A percentile compares a stretch with the other conserved stretches of the same genome.
phyloP scores from a whole-genome alignment of 1,140 invertebrate species.

The Caenorhabditis remanei region DNA sequence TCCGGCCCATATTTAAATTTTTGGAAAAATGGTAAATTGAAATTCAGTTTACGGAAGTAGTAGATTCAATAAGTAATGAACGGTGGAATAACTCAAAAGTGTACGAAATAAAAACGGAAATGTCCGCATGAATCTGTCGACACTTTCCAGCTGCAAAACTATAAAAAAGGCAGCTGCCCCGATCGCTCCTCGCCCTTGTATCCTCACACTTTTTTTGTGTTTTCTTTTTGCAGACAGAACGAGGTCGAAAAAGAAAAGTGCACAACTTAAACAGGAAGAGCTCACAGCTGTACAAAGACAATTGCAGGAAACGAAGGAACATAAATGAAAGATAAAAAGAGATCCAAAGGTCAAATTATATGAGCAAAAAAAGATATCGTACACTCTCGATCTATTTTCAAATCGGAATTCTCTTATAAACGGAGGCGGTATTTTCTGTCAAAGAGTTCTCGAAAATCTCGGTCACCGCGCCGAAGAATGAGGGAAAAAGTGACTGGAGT shows the following conservation, averaged over 20 bases:
- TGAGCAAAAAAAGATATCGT: slow-evolving; percentile 2
- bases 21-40: too few species aligned
- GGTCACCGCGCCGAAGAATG: slow-evolving; percentile 26
- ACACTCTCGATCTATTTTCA: not conserved
- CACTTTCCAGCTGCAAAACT: slow-evolving; percentile 41
- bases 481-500: slow-evolving; percentile 33
- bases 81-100: too few species aligned
- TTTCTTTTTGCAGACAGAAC: slow-evolving; percentile 15
- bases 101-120: not conserved
- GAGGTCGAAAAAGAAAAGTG: not conserved
- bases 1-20: too few species aligned
- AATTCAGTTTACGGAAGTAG: too few species aligned
- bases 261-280: slow-evolving; percentile 3
- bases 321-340: not conserved
- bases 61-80: too few species aligned
- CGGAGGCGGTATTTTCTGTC: too few species aligned
- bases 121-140: slow-evolving; percentile 7
- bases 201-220: slow-evolving; percentile 47
- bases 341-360: slow-evolving; percentile 12
- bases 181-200: slow-evolving; percentile 12
- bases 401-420: not conserved
- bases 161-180: slow-evolving; percentile 42
- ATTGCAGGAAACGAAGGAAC: slow-evolving; percentile 8
- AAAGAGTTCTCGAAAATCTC: slow-evolving; percentile 19
- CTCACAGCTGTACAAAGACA: slow-evolving; percentile 27